These are phyloP conservation scores for Sarcophaga subvicina DNA, from an alignment of 2,888 invertebrate species.

Conservation along the genomic window DNA sequence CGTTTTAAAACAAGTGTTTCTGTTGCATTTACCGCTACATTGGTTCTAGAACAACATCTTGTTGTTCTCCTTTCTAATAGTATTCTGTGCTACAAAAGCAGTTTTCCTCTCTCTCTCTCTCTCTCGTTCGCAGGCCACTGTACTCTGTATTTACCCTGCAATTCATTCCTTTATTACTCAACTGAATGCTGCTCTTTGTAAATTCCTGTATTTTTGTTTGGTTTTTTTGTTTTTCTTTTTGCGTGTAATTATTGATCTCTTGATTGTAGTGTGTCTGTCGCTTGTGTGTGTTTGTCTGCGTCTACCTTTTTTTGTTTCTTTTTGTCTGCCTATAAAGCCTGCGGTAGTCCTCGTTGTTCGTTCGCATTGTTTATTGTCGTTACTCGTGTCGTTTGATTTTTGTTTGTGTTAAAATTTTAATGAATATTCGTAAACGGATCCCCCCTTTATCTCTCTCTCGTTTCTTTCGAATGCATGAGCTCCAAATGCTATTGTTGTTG, in stretches of 20 bases:
- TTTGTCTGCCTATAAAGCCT: slow-evolving; percentile 45
- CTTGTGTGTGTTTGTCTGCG: slow-evolving; percentile 42
- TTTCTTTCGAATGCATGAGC: not conserved
- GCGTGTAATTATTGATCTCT: slow-evolving; percentile 78
- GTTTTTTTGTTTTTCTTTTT: slow-evolving; percentile 33
- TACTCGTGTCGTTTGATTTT: slow-evolving; percentile 70
- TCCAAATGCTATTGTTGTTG: not conserved
- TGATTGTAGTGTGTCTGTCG: slow-evolving; percentile 73
- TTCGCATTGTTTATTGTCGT: slow-evolving; percentile 38
- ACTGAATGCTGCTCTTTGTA: slow-evolving; percentile 49
- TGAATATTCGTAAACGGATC: slow-evolving; percentile 69
- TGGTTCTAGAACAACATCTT: slow-evolving; percentile 63
- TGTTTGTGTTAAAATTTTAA: slow-evolving; percentile 74
- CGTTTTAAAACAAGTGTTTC: slow-evolving; percentile 51
- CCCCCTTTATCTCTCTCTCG: not conserved
- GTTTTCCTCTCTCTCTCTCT: not conserved
- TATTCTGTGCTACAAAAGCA: not conserved
- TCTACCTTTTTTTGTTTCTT: slow-evolving; percentile 9
- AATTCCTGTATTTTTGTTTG: not conserved
- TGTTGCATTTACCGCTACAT: slow-evolving; percentile 75
- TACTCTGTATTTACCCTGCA: not conserved
- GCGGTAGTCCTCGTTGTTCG: slow-evolving; percentile 32
- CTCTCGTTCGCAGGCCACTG: not conserved
- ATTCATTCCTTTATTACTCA: not conserved
- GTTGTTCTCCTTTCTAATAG: slow-evolving; percentile 49